These are phyloP conservation scores for Podarcis cretensis DNA, from an alignment of 2,113 vertebrate genomes.

Conservation along the genomic window DNA sequence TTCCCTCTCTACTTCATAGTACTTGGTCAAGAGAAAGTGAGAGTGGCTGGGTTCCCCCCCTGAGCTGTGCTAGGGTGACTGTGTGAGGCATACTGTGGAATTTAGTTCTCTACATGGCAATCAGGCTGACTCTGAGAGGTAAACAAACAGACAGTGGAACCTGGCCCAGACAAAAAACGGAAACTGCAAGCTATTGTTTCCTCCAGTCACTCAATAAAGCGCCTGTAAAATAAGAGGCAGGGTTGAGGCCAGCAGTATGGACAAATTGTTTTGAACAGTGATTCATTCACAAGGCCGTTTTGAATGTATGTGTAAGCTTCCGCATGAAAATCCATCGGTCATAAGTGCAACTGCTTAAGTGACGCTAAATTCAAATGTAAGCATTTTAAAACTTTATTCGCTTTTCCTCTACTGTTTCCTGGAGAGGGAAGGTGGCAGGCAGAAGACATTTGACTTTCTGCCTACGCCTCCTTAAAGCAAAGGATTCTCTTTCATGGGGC, in stretches of 20 bases:
- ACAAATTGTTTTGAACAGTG: background rate
- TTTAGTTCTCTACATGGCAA: background rate
- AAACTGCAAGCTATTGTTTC: background rate
- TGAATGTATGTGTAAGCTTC: background rate
- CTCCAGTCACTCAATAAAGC: background rate
- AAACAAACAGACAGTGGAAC: background rate
- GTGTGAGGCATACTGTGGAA: background rate
- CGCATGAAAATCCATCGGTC: background rate
- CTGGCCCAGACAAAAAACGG: too few relatives aligned
- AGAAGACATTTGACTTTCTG: background rate
- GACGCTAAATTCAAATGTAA: background rate
- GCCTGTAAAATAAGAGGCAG: too few relatives aligned
- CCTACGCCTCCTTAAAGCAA: background rate
- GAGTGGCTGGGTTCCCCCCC: too few relatives aligned
- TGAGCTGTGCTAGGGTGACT: background rate
- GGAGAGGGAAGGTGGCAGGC: background rate
- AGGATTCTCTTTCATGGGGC: background rate
- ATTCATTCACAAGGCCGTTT: background rate
- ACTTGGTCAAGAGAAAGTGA: too few relatives aligned
- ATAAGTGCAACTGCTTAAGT: background rate
- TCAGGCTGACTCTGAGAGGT: background rate
- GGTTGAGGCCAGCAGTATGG: background rate
- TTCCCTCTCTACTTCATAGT: too few relatives aligned
- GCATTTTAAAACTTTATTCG: background rate
- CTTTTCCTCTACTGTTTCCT: background rate